Evolutionary conservation across 1,140 invertebrate genomes (phyloP).

Genomic region (Diorhabda carinulata): DNA sequence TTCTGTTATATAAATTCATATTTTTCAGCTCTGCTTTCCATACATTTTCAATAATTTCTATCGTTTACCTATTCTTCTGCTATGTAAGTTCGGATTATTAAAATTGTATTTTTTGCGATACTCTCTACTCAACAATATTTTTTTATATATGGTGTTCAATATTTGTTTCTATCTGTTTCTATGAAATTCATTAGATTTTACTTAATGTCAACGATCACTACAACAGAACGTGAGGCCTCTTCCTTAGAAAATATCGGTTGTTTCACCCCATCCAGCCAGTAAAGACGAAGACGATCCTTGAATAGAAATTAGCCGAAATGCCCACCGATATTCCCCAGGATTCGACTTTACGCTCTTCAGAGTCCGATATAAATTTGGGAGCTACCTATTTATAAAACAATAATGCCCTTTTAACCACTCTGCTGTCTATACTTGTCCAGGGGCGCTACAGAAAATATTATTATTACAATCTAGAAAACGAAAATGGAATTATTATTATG

Average conservation of each 20-base stretch:
- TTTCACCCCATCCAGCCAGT: slow-evolving; percentile 33
- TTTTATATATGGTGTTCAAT: too few relatives aligned
- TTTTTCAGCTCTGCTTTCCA: too few relatives aligned
- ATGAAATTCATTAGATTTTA: not conserved
- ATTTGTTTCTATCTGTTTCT: too few relatives aligned
- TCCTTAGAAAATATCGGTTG: slow-evolving; percentile 27
- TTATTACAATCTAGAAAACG: not conserved
- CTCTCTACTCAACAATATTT: too few relatives aligned
- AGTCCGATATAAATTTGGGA: slow-evolving; percentile 35
- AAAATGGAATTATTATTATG: not conserved
- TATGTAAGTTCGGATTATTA: too few relatives aligned
- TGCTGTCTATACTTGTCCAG: slow-evolving; percentile 22
- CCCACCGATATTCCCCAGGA: slow-evolving; percentile 25
- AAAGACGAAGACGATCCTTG: slow-evolving; percentile 27
- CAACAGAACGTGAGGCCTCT: slow-evolving; percentile 16
- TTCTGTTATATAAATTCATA: too few relatives aligned
- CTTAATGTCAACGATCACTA: not conserved
- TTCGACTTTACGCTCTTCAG: slow-evolving; percentile 32
- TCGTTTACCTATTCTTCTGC: too few relatives aligned
- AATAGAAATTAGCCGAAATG: slow-evolving; percentile 34
- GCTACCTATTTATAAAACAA: slow-evolving; percentile 39
- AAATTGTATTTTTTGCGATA: too few relatives aligned
- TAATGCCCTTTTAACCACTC: slow-evolving; percentile 37
- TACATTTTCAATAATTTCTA: too few relatives aligned
- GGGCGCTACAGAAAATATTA: not conserved